phyloP scores from a whole-genome alignment of 2,113 vertebrate genomes.

The Petaurus breviceps region DNA sequence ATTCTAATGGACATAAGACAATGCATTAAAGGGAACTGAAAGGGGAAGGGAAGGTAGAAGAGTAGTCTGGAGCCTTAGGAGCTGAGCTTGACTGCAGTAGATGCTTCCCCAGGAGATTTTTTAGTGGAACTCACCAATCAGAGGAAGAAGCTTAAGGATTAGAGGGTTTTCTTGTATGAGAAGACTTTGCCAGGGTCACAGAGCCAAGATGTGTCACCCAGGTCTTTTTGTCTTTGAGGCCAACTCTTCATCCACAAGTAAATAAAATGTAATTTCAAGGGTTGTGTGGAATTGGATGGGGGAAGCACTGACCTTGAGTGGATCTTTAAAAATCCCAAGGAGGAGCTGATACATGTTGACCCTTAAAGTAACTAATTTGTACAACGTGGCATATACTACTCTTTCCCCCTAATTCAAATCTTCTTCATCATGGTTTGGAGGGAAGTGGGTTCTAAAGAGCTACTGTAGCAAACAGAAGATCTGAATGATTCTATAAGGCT shows the following conservation, averaged over 20 bases:
- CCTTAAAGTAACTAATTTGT: not conserved
- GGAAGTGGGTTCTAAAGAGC: not conserved
- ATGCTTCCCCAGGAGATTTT: not conserved
- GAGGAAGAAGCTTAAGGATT: not conserved
- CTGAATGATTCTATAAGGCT: not conserved
- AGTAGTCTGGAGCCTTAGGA: not conserved
- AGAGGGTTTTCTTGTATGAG: no score
- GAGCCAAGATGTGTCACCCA: no score
- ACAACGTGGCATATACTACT: not conserved
- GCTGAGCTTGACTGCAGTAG: not conserved
- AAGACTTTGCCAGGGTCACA: no score
- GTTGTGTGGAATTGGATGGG: not conserved
- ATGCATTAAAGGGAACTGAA: not conserved
- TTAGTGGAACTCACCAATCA: not conserved
- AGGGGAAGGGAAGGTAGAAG: not conserved
- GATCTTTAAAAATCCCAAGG: not conserved
- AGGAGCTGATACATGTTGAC: not conserved
- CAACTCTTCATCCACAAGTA: not conserved
- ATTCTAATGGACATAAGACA: not conserved
- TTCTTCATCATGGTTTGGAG: not conserved
- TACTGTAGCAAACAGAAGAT: not conserved
- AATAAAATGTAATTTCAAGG: not conserved
- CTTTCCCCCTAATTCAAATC: not conserved
- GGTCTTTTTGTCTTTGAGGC: no score
- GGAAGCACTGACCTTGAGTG: not conserved